Conservation (phyloP, 2,888 invertebrate genomes). For the Ommatoiulus sabulosus region DNA sequence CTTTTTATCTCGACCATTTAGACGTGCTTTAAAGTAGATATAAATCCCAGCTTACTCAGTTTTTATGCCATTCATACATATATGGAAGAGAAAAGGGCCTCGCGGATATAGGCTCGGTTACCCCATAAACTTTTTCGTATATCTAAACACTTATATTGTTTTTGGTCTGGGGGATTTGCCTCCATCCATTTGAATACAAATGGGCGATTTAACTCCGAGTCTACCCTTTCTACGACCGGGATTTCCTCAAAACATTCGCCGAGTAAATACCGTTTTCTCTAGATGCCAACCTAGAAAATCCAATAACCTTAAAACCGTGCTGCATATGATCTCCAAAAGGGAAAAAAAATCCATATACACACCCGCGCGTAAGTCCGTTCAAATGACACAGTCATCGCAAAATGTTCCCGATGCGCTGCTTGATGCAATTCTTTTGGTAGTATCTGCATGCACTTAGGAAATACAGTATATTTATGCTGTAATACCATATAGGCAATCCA, state of each 20-base stretch:
- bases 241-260: constrained; percentile 49
- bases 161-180: constrained; percentile 49
- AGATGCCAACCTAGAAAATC: constrained; percentile 37
- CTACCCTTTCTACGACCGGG: constrained; percentile 52
- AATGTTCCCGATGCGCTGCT: too few relatives aligned
- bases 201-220: constrained; percentile 42
- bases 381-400: too few relatives aligned
- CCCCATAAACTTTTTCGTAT: constrained; percentile 28
- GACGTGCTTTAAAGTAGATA: constrained; percentile 34
- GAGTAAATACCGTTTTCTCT: constrained; percentile 10
- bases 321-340: not conserved
- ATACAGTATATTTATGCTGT: too few relatives aligned
- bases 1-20: constrained; percentile 16
- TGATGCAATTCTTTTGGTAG: too few relatives aligned
- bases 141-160: constrained; percentile 38
- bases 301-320: constrained; percentile 26
- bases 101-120: not conserved
- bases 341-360: not conserved
- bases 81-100: constrained; percentile 22
- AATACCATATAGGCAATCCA: too few relatives aligned
- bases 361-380: not conserved
- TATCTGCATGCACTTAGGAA: too few relatives aligned
- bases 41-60: not conserved
- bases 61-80: constrained; percentile 28
- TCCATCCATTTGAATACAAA: constrained; percentile 50